Conservation (phyloP, 2,797 vertebrate genomes). For the Epinephelus coioides region DNA sequence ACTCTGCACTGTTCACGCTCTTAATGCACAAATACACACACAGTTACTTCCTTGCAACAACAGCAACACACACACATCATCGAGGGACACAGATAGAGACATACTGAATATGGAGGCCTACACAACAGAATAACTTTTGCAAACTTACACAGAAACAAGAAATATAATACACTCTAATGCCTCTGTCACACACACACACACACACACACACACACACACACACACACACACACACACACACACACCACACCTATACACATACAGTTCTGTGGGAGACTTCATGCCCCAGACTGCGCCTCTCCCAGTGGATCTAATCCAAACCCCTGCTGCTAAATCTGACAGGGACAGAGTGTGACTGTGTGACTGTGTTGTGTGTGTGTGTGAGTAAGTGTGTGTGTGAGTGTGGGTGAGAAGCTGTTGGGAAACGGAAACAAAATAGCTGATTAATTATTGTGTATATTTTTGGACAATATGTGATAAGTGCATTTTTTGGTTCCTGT, state of each 20-base stretch:
- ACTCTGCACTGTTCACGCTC: conserved; percentile 51
- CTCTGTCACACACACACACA: conserved; percentile 6
- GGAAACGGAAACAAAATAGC: conserved; percentile 9
- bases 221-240: conserved; percentile 13
- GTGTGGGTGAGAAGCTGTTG: not conserved
- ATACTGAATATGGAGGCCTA: conserved; percentile 1
- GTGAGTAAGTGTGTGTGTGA: not conserved
- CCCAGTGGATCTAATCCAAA: conserved; percentile 61
- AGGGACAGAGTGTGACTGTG: conserved; percentile 55
- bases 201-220: conserved; percentile 9
- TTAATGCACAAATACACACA: conserved; percentile 40
- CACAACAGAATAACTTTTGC: conserved; percentile 10
- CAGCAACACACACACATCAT: conserved; percentile 4
- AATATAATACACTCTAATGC: not conserved
- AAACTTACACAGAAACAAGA: conserved; percentile 24
- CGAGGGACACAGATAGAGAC: conserved; percentile 21
- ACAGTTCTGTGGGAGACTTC: conserved; percentile 20
- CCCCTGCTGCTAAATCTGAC: conserved; percentile 76
- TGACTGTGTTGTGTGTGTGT: not conserved
- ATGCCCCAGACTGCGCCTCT: conserved; percentile 39
- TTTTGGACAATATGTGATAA: conserved; percentile 7
- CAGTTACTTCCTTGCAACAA: conserved; percentile 1
- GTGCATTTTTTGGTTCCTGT: not conserved
- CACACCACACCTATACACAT: conserved; percentile 4
- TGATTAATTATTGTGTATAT: conserved; percentile 21